These are phyloP conservation scores for Perccottus glenii DNA, from an alignment of 2,113 vertebrate species.

Conservation along the genomic window DNA sequence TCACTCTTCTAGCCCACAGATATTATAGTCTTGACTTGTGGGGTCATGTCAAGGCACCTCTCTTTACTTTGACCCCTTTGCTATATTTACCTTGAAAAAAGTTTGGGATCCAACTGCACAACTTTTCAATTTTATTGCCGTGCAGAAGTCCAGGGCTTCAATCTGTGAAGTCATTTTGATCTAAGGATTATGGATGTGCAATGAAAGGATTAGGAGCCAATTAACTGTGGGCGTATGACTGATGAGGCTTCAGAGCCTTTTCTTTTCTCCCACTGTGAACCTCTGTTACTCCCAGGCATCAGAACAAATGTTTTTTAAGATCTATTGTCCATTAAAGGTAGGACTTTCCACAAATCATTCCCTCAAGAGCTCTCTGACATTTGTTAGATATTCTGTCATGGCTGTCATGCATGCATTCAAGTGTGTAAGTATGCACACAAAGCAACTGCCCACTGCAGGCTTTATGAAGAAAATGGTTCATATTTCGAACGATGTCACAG, in stretches of 20 bases:
- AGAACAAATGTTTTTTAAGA: conserved; percentile 41
- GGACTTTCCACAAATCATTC: conserved; percentile 42
- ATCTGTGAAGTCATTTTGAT: conserved; percentile 50
- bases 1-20: conserved; percentile 8
- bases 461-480: conserved; percentile 24
- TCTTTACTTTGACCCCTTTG: conserved; percentile 27
- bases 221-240: conserved; percentile 49
- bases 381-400: conserved; percentile 22
- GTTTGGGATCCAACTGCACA: conserved; percentile 29
- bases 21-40: conserved; percentile 6
- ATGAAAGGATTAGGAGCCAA: conserved; percentile 62
- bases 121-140: conserved; percentile 32
- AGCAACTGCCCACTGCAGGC: conserved; percentile 23
- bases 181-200: conserved; percentile 50
- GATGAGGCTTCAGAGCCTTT: conserved; percentile 47
- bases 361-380: conserved; percentile 33
- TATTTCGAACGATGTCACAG: conserved; percentile 44
- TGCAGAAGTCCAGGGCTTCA: conserved; percentile 36
- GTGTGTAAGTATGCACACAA: conserved; percentile 2
- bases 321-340: conserved; percentile 39
- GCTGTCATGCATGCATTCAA: neutral
- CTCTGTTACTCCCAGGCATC: neutral
- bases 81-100: conserved; percentile 19
- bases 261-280: conserved; percentile 28
- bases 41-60: conserved; percentile 3